Conservation (phyloP, 2,797 vertebrate genomes). For the Mus spretus region DNA sequence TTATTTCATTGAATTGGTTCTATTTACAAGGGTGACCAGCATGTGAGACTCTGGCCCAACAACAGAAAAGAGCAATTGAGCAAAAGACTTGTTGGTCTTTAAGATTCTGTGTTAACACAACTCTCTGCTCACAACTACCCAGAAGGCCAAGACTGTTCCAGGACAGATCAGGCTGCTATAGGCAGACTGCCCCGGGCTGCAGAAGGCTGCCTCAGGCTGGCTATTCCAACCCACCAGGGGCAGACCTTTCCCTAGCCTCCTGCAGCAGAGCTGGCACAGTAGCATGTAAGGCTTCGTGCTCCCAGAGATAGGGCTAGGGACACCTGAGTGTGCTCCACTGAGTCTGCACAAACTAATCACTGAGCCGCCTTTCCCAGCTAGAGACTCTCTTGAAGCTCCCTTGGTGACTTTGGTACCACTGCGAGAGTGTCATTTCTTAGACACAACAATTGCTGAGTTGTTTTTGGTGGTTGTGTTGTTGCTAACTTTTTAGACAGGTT, state of each 20-base stretch:
- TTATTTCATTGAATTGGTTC: background rate
- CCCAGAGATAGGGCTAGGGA: background rate
- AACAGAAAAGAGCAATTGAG: background rate
- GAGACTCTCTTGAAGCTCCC: background rate
- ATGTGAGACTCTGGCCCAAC: background rate
- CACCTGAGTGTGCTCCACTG: background rate
- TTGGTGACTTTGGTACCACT: background rate
- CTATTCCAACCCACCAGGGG: background rate
- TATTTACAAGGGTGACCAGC: background rate
- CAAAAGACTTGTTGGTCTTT: too few species aligned
- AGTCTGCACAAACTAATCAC: background rate
- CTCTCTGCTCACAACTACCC: background rate
- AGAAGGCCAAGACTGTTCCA: background rate
- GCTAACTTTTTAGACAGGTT: background rate
- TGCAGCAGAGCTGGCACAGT: background rate
- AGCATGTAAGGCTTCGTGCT: background rate
- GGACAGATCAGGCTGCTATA: background rate
- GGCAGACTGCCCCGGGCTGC: background rate
- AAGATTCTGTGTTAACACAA: too few species aligned
- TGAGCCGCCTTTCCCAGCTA: background rate
- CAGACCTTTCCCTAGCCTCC: background rate
- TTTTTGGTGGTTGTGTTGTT: background rate
- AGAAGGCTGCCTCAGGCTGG: background rate
- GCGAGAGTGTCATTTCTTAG: background rate
- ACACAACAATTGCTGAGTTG: background rate